Base-by-base conservation (phyloP, 2,797 vertebrate species). In the Characodon lateralis region DNA sequence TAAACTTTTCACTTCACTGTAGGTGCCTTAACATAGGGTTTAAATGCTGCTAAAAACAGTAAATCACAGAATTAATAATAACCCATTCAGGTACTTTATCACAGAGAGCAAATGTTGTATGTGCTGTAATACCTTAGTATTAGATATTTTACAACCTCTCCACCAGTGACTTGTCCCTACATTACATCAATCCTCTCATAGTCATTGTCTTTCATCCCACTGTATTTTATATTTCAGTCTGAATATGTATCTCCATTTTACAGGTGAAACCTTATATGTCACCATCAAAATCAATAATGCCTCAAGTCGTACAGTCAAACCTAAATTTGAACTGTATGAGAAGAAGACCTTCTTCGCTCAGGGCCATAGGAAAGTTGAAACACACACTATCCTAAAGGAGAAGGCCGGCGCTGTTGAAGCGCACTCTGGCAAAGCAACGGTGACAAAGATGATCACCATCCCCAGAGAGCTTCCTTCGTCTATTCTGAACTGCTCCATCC, bases 401-500 rank as follows among this genome's bases (percentile, higher is more conserved):
- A 93, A 87, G 72, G 5, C 20, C 0, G 88, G 91, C 8, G 14
- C 56, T 1, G 7, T 92, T 63, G 28, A 55, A 26, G 53, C n/a
- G 20, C 39, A 79, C 5, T 79, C 78, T 18, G 24, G 48, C 58
- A 81, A 71, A 70, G 65, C 85, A 55, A 84, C 74, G 0, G 41
- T 92, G 26, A 85, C 84, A 66, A 89, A 88, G 82, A 68, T 58
- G 61, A 83, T 95, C 71, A 46, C 10, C 68, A 82, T 94, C 78
- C 89, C 94, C 0, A 8, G 6, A 39, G 87, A 88, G 6, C 79
- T 93, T 0, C 75, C 83, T 26, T 20, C 89, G 20, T 93, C 92
- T 68, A 94, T 95, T 77, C 6, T 93, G 58, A 93, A 91, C 90
- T 92, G 94, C 63, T 72, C 87, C 78, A 93, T 94, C 85, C 81